Conservation (phyloP, 2,113 vertebrate genomes). For the Triplophysa tibetana region DNA sequence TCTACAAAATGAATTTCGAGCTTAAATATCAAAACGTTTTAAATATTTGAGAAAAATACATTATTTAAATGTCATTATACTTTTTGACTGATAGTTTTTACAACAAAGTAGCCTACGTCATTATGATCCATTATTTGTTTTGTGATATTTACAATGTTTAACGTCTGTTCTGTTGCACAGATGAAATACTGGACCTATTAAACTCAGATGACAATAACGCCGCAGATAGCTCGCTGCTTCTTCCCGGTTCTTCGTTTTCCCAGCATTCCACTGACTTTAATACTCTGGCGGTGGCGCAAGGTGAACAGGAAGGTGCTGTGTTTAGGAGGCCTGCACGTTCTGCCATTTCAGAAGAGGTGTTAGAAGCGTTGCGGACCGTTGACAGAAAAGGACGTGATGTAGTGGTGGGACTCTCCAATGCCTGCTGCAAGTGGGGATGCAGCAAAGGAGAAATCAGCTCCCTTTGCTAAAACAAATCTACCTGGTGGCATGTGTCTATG, state of each 20-base stretch:
- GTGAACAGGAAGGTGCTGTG: slow-evolving; percentile 47
- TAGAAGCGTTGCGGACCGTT: slow-evolving; percentile 72
- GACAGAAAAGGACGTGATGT: slow-evolving; percentile 75
- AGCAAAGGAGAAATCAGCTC: slow-evolving; percentile 85
- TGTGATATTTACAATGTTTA: neutral
- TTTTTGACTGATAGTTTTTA: no score
- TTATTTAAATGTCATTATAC: no score
- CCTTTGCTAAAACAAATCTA: slow-evolving; percentile 72
- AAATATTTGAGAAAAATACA: no score
- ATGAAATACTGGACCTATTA: slow-evolving; percentile 66
- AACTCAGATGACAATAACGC: slow-evolving; percentile 60
- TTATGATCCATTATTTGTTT: neutral
- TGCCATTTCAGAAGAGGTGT: slow-evolving; percentile 70
- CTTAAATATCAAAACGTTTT: no score
- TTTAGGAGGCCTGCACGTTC: slow-evolving; percentile 68
- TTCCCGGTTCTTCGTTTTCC: slow-evolving; percentile 56
- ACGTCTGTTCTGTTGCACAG: slow-evolving; percentile 18
- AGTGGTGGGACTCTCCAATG: slow-evolving; percentile 78
- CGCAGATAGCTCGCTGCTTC: slow-evolving; percentile 56
- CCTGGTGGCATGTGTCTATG: neutral
- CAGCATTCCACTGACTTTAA: slow-evolving; percentile 63
- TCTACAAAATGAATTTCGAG: no score
- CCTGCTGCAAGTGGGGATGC: slow-evolving; percentile 86
- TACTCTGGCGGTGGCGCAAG: slow-evolving; percentile 29
- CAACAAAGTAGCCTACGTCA: no score